A percentile compares a stretch with the other conserved stretches of the same genome.
These are phyloP conservation scores for Orchesella flavescens DNA, from an alignment of 2,888 invertebrate genomes.

Conservation along the genomic window DNA sequence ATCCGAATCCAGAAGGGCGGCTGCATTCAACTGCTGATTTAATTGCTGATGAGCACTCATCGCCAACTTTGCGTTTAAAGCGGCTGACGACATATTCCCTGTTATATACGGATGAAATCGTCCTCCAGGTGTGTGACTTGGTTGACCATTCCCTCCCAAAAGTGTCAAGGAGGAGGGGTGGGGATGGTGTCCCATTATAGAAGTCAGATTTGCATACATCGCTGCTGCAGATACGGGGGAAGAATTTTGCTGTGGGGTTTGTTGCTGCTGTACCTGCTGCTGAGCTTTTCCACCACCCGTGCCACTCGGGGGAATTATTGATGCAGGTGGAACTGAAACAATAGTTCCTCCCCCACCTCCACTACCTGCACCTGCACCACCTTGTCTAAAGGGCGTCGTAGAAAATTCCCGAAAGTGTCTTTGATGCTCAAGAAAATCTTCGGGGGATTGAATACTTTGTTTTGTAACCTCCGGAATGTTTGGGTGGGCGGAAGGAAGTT, in stretches of 20 bases:
- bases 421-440: conserved; percentile 68
- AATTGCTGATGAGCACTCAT: conserved; percentile 62
- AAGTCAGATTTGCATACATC: conserved; percentile 69
- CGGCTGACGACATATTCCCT: conserved; percentile 44
- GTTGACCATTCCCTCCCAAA: conserved; percentile 40
- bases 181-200: conserved; percentile 66
- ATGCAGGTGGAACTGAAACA: conserved; percentile 61
- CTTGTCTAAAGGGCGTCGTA: conserved; percentile 10
- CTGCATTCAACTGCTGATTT: conserved; percentile 34
- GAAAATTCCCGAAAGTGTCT: conserved; percentile 68
- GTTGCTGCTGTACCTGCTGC: conserved; percentile 28
- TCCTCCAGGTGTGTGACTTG: conserved; percentile 28
- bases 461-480: conserved; percentile 28
- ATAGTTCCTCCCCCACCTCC: not conserved
- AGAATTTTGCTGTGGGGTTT: conserved; percentile 18
- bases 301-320: conserved; percentile 59
- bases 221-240: conserved; percentile 49
- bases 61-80: conserved; percentile 59
- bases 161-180: conserved; percentile 49
- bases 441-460: conserved; percentile 48
- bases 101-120: conserved; percentile 48
- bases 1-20: not conserved
- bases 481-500: conserved; percentile 55
- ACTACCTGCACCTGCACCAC: not conserved
- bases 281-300: conserved; percentile 2